These are phyloP conservation scores for Drosophila pectinifera DNA, from an alignment of 1,140 invertebrate species.

Conservation along the genomic window DNA sequence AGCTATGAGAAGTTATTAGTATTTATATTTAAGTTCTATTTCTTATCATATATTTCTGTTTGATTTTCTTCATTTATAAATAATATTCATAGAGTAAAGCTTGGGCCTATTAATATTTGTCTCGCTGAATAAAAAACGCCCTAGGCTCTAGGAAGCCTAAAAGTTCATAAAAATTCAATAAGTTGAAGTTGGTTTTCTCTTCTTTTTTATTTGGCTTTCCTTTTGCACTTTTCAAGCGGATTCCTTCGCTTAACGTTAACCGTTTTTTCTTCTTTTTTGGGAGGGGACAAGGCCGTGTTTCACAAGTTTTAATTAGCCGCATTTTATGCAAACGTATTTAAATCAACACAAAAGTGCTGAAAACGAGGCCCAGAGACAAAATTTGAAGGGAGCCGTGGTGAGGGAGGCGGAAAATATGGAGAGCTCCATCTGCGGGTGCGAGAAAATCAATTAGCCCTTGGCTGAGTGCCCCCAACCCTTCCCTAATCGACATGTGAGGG, in stretches of 20 bases:
- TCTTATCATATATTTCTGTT: too few species aligned
- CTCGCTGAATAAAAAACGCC: conserved; percentile 4
- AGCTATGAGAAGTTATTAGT: not conserved
- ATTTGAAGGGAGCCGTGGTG: conserved; percentile 3
- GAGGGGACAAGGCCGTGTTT: conserved; percentile 4
- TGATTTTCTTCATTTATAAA: not conserved
- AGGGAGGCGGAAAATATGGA: conserved; percentile 4
- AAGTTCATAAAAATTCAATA: conserved; percentile 78
- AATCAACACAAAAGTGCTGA: conserved; percentile 53
- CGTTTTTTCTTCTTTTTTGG: conserved; percentile 16
- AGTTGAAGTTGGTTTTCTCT: conserved; percentile 56
- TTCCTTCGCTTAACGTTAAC: conserved; percentile 28
- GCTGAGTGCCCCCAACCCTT: conserved; percentile 28
- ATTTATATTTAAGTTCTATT: too few species aligned
- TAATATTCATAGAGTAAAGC: conserved; percentile 2
- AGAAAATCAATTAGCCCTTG: conserved; percentile 73
- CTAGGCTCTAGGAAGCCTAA: conserved; percentile 11
- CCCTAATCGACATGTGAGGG: conserved; percentile 35
- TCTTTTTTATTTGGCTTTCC: conserved; percentile 26
- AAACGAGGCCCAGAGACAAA: conserved; percentile 28
- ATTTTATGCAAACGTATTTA: conserved; percentile 77
- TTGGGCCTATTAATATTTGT: conserved; percentile 25
- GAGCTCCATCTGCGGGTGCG: conserved; percentile 33
- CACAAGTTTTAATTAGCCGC: conserved; percentile 79
- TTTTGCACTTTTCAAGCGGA: conserved; percentile 16